Conservation (phyloP, 2,797 vertebrate species). For the Melanogrammus aeglefinus region DNA sequence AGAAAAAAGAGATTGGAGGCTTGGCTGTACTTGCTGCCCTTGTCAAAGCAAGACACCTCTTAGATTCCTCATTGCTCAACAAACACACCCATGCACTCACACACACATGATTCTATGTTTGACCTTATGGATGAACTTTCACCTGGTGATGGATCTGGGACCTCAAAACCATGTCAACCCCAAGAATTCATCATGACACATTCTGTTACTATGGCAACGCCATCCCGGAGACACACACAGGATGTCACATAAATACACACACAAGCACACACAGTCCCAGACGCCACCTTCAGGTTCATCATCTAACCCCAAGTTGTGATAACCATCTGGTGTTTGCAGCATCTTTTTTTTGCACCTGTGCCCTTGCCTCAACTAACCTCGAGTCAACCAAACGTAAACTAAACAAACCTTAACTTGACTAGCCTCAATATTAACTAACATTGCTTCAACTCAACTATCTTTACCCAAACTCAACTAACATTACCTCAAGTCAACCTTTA, state of each 20-base stretch:
- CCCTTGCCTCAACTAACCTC: too few species aligned
- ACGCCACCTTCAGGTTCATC: too few species aligned
- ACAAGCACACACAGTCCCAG: too few species aligned
- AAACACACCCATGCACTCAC: background rate
- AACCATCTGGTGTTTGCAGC: too few species aligned
- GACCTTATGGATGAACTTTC: conserved; percentile 54
- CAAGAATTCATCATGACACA: conserved; percentile 36
- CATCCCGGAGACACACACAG: conserved; percentile 25
- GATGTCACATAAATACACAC: background rate
- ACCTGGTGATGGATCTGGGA: conserved; percentile 53
- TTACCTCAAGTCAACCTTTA: background rate
- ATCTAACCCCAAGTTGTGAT: too few species aligned
- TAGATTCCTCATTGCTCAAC: conserved; percentile 36
- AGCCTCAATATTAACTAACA: too few species aligned
- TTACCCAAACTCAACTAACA: background rate
- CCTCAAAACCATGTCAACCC: conserved; percentile 55
- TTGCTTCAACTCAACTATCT: too few species aligned
- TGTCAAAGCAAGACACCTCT: conserved; percentile 55
- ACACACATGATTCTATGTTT: conserved; percentile 28
- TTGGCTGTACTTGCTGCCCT: conserved; percentile 64
- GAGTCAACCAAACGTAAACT: too few species aligned
- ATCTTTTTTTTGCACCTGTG: too few species aligned
- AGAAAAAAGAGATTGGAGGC: conserved; percentile 37
- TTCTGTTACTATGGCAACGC: conserved; percentile 25
- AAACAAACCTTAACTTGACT: too few species aligned